Evolutionary conservation across 2,888 invertebrate species (phyloP), one percentile per base, ranked within the genome.

Genomic region (Agrotis ipsilon): DNA sequence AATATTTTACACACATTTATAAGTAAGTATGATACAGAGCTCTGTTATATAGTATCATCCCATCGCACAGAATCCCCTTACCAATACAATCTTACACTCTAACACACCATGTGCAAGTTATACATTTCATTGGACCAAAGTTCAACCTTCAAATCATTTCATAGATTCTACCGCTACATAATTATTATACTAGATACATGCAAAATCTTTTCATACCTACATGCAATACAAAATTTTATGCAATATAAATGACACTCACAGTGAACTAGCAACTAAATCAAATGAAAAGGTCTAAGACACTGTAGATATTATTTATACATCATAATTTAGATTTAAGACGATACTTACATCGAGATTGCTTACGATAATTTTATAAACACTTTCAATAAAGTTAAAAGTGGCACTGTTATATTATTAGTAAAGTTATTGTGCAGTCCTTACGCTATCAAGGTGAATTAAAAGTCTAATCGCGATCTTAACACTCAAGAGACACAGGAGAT

Each of bases 71-170:
- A 69, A 72, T 73, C 69, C 66, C 69, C 68, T 83, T 79, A 82
- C 70, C 73, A 79, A 80, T 80, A 72, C 81, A 79, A 68, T 76
- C 89, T 90, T 91, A 93, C 82, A 86, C 77, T 79, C 93, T 94
- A 95, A 84, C 92, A 94, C 93, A 93, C 94, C 92, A 92, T 92
- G 94, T 95, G 95, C 94, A 92, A 88, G 86, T 91, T 92, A 91
- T 95, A 94, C 92, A 92, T 91, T 91, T 94, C 93, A 93, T 96
- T 96, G 96, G 96, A 96, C 96, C 96, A 96, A 95, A 94, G 91
- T 95, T 96, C 96, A 96, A 96, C 96, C 96, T 94, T 96, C 93
- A 91, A 90, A 90, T 93, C 92, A 89, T 91, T 88, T 90, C 88
- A 87, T 89, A 90, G 87, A 87, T 74, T 81, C 84, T 87, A 87